A percentile compares a stretch with the other conserved stretches of the same genome.
Conservation (phyloP, 2,888 invertebrate genomes). For the Blera fallax region DNA sequence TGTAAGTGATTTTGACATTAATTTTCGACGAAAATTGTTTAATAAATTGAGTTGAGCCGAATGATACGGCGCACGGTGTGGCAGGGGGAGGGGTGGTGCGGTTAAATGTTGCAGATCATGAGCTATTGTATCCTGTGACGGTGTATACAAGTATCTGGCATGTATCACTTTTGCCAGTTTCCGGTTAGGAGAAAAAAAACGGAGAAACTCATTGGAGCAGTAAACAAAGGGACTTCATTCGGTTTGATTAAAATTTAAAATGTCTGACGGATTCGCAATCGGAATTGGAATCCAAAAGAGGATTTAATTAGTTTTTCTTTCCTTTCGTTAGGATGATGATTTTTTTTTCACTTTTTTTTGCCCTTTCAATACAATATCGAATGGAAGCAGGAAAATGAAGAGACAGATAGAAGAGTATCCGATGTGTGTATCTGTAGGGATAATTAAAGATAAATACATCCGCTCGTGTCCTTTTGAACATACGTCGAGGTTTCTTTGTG, state of each 20-base stretch:
- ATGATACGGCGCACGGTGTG: not conserved
- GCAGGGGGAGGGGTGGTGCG: no score
- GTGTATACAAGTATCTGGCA: constrained; percentile 17
- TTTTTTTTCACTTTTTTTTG: not conserved
- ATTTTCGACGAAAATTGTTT: constrained; percentile 25
- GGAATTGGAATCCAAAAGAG: constrained; percentile 74
- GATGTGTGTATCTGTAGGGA: constrained; percentile 46
- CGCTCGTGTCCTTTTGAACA: constrained; percentile 16
- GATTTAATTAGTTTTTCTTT: constrained; percentile 80
- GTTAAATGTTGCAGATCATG: not conserved
- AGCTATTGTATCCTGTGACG: not conserved
- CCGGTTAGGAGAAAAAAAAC: not conserved
- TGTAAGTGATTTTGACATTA: constrained; percentile 38
- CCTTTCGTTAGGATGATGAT: constrained; percentile 15
- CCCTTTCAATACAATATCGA: constrained; percentile 10
- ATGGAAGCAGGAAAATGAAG: constrained; percentile 4
- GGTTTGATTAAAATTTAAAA: constrained; percentile 70
- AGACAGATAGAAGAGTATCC: not conserved
- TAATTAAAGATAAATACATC: constrained; percentile 70
- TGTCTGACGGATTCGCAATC: constrained; percentile 46
- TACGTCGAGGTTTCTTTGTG: not conserved
- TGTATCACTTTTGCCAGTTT: constrained; percentile 35
- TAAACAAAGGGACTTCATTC: constrained; percentile 53
- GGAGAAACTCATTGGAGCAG: constrained; percentile 43
- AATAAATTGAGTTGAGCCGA: not conserved